phyloP scores from a whole-genome alignment of 1,140 invertebrate species.

The Maniola jurtina region DNA sequence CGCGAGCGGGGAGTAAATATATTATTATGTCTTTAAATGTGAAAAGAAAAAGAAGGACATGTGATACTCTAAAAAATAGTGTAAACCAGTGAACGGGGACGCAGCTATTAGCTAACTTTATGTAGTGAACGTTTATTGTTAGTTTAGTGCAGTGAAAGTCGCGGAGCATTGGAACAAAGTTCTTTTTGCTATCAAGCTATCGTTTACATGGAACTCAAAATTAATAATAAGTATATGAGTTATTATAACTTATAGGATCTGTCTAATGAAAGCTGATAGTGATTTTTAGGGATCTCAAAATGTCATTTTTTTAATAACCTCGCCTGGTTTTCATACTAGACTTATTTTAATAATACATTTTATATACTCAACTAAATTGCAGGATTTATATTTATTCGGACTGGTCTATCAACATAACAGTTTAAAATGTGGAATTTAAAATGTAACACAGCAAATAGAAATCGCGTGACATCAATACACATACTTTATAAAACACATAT shows the following conservation, averaged over 20 bases:
- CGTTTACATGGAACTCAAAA: slow-evolving; percentile 59
- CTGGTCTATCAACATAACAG: no score
- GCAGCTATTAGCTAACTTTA: slow-evolving; percentile 55
- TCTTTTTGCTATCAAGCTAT: slow-evolving; percentile 44
- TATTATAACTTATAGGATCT: not conserved
- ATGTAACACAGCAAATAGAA: no score
- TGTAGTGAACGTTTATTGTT: slow-evolving; percentile 53
- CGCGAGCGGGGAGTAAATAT: slow-evolving; percentile 68
- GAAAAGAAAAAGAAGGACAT: slow-evolving; percentile 75
- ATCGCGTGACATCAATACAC: no score
- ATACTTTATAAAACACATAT: no score
- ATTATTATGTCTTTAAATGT: slow-evolving; percentile 70
- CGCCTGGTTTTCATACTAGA: no score
- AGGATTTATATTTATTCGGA: no score
- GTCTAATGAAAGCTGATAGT: not conserved
- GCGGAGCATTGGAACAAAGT: slow-evolving; percentile 50
- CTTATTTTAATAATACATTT: no score
- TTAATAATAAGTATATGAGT: slow-evolving; percentile 1
- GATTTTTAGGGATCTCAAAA: no score
- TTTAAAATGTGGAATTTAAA: not conserved
- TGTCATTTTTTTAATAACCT: no score
- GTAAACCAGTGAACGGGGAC: slow-evolving; percentile 67
- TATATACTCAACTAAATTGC: no score
- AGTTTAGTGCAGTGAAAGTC: slow-evolving; percentile 58
- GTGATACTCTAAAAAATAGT: slow-evolving; percentile 65